Evolutionary conservation across 2,797 vertebrate species (phyloP).

Genomic region (Periophthalmus magnuspinnatus): DNA sequence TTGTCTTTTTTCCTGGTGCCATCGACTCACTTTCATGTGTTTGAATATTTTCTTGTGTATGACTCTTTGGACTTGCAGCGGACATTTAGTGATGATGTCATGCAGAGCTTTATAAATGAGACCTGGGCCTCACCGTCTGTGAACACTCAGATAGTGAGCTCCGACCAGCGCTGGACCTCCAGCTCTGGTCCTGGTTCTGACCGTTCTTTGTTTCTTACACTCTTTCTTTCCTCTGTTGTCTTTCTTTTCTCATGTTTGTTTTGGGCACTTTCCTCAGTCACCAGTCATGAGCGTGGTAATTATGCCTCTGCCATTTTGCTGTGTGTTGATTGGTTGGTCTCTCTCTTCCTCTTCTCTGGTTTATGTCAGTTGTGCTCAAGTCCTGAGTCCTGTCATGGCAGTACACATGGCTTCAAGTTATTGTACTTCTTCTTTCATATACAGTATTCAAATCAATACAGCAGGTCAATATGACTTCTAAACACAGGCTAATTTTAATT

Average conservation of each 20-base stretch:
- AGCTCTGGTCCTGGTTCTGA: constrained; percentile 63
- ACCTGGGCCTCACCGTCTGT: neutral
- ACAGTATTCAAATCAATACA: neutral
- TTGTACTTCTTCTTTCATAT: neutral
- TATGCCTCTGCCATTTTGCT: constrained; percentile 86
- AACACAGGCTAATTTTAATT: neutral
- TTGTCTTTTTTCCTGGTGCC: neutral
- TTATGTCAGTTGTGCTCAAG: constrained; percentile 83
- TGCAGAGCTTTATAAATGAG: neutral
- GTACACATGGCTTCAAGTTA: constrained; percentile 20
- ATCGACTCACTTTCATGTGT: neutral
- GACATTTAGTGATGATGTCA: neutral
- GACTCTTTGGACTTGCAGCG: neutral
- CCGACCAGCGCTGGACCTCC: neutral
- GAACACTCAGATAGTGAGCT: neutral
- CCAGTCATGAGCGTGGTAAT: constrained; percentile 97
- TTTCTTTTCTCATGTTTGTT: constrained; percentile 81
- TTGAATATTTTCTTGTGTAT: neutral
- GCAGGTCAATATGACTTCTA: neutral
- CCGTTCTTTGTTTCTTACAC: constrained; percentile 78
- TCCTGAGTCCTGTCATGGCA: constrained; percentile 65
- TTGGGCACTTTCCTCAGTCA: constrained; percentile 90
- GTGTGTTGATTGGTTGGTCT: constrained; percentile 62
- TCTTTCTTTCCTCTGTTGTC: constrained; percentile 77
- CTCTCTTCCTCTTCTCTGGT: constrained; percentile 24